Conservation (phyloP, 92 coral and sea anemone species). For the Palythoa grandis region DNA sequence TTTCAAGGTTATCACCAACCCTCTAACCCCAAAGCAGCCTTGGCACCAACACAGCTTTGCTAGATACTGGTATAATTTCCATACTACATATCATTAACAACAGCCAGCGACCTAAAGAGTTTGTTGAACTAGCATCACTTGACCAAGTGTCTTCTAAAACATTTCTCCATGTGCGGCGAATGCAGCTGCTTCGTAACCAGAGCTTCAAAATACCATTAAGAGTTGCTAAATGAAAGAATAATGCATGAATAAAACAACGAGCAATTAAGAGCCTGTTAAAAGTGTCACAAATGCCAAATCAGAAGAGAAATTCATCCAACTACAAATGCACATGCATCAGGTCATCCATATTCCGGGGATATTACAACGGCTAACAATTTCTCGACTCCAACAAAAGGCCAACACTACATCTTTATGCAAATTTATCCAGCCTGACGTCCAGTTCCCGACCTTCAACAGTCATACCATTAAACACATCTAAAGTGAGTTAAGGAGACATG, state of each 20-base stretch:
- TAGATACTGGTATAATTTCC: slow-evolving; percentile 7
- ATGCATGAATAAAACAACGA: slow-evolving; percentile 7
- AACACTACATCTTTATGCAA: slow-evolving; percentile 64
- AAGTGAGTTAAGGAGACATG: slow-evolving; percentile 64
- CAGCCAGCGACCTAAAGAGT: not conserved
- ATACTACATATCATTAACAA: slow-evolving; percentile 1
- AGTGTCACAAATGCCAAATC: not conserved
- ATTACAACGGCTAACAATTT: not conserved
- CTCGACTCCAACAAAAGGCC: not conserved
- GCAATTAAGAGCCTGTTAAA: not conserved
- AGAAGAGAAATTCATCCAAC: slow-evolving; percentile 1
- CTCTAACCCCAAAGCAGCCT: not conserved
- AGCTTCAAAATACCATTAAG: not conserved
- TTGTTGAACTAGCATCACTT: not conserved
- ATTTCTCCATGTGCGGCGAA: not conserved
- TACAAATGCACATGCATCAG: slow-evolving; percentile 1
- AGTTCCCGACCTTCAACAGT: slow-evolving; percentile 92
- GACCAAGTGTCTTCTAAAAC: not conserved
- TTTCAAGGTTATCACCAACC: not conserved
- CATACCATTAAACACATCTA: slow-evolving; percentile 81
- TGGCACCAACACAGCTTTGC: not conserved
- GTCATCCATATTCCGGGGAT: not conserved
- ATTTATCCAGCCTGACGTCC: slow-evolving; percentile 94
- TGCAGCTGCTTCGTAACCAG: not conserved
- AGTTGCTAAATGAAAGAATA: slow-evolving; percentile 5